A percentile compares a stretch with the other conserved stretches of the same genome.
Conservation (phyloP, 2,797 vertebrate genomes). For the Chloroceryle inda region DNA sequence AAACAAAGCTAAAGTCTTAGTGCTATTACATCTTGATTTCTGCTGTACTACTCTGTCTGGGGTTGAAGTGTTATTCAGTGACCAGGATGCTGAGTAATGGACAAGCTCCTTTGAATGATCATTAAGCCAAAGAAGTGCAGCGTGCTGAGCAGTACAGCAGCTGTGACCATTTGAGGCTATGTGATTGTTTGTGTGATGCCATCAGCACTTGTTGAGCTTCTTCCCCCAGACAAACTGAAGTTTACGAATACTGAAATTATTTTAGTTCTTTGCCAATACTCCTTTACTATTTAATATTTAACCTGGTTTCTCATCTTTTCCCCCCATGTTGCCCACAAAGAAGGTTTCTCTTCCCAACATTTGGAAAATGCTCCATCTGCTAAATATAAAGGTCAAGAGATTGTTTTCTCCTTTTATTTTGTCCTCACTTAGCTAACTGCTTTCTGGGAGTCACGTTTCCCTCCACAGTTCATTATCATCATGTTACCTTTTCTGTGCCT, state of each 20-base stretch:
- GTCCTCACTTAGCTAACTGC: not conserved
- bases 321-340: not conserved
- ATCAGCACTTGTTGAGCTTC: not conserved
- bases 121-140: not conserved
- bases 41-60: not conserved
- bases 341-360: not conserved
- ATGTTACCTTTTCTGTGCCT: not conserved
- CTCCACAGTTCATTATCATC: not conserved
- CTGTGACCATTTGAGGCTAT: not conserved
- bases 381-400: not conserved
- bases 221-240: not conserved
- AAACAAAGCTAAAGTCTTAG: not conserved
- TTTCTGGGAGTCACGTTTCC: not conserved
- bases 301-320: not conserved
- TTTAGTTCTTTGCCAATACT: not conserved
- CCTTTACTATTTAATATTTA: not conserved
- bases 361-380: not conserved
- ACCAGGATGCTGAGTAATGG: not conserved
- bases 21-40: not conserved
- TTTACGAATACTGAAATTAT: not conserved
- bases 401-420: not conserved
- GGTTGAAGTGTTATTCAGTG: not conserved
- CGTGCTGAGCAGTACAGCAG: not conserved
- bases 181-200: not conserved
- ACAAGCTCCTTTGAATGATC: not conserved